Evolutionary conservation across 2,113 vertebrate species (phyloP).

Genomic region (western clawed frog (Xenopus tropicalis)): DNA sequence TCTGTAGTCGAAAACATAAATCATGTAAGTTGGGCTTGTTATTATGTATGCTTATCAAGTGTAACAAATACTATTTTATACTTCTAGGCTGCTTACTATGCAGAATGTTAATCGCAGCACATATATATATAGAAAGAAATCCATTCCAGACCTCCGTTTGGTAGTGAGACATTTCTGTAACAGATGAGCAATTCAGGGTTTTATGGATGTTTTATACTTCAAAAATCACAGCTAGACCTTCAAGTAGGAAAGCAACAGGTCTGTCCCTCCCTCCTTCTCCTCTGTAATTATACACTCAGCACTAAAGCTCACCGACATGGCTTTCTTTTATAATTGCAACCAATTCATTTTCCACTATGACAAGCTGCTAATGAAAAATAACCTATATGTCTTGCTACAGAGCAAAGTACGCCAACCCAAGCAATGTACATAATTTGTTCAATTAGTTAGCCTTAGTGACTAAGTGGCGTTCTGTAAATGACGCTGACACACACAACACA

Average conservation of each 20-base stretch:
- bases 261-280: not conserved
- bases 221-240: constrained; percentile 7
- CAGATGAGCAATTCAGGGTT: no score
- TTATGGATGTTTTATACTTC: no score
- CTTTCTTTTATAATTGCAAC: constrained; percentile 8
- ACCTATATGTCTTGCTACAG: not conserved
- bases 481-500: not conserved
- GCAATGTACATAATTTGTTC: not conserved
- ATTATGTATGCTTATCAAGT: no score
- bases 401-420: not conserved
- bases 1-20: no score
- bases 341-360: constrained; percentile 23
- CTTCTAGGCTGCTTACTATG: no score
- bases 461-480: not conserved
- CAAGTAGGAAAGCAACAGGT: constrained; percentile 30
- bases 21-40: no score
- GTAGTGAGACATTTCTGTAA: no score
- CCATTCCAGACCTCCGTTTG: no score
- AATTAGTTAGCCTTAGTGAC: not conserved
- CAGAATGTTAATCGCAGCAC: no score
- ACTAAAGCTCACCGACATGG: constrained; percentile 1
- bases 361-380: constrained; percentile 5
- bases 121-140: no score
- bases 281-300: constrained; percentile 21
- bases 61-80: no score